phyloP scores from a whole-genome alignment of 1,140 invertebrate species.

The Aleiodes sp. region DNA sequence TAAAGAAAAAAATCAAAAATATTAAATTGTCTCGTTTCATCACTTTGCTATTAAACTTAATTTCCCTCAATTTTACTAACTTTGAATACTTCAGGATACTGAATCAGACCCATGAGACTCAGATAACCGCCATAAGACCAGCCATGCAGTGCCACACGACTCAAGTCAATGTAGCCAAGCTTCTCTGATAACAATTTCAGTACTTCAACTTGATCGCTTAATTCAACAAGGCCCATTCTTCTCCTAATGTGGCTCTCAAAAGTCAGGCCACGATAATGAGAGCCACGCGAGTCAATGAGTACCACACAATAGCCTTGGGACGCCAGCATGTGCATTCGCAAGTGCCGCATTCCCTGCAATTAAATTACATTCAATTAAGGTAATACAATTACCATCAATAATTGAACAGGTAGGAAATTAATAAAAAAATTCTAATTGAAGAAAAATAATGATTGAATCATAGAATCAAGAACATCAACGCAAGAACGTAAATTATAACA shows the following conservation, averaged over 20 bases:
- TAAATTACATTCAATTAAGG: constrained; percentile 14
- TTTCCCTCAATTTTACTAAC: too few relatives aligned
- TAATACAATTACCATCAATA: constrained; percentile 25
- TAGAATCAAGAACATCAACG: too few relatives aligned
- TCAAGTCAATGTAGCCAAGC: constrained; percentile 89
- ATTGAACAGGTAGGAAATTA: too few relatives aligned
- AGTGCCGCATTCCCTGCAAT: constrained; percentile 82
- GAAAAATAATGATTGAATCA: too few relatives aligned
- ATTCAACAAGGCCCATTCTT: constrained; percentile 93
- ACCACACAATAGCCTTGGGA: constrained; percentile 97
- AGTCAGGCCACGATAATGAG: constrained; percentile 87
- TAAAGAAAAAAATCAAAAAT: too few relatives aligned
- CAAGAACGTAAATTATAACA: background rate
- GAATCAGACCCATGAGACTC: constrained; percentile 85
- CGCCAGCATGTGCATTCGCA: constrained; percentile 94
- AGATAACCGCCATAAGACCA: constrained; percentile 98
- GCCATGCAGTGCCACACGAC: constrained; percentile 93
- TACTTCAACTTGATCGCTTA: constrained; percentile 96
- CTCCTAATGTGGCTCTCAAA: constrained; percentile 92
- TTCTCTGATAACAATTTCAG: constrained; percentile 86
- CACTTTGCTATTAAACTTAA: too few relatives aligned
- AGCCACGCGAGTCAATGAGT: constrained; percentile 94
- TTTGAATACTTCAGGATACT: constrained; percentile 85
- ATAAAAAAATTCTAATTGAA: too few relatives aligned
- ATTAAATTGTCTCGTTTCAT: too few relatives aligned